phyloP scores from a whole-genome alignment of 2,888 invertebrate genomes.

The Leptodirus hochenwartii region DNA sequence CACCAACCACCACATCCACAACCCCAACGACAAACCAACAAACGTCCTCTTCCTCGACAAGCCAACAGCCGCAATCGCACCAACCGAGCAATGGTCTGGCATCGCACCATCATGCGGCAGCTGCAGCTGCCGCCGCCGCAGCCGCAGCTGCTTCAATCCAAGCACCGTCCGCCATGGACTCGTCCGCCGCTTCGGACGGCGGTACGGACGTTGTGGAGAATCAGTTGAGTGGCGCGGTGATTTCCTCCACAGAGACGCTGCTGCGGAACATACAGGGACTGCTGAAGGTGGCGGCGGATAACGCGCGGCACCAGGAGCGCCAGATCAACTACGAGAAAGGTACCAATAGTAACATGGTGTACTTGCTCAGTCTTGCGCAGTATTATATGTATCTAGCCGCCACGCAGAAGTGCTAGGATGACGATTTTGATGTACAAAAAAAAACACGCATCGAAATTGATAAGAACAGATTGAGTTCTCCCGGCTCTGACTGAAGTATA shows the following conservation, averaged over 20 bases:
- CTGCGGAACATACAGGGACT: conserved; percentile 90
- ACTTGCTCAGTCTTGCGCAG: conserved; percentile 28
- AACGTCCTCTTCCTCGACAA: too few relatives aligned
- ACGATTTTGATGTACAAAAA: background rate
- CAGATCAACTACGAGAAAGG: conserved; percentile 96
- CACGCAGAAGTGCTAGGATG: conserved; percentile 26
- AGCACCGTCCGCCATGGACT: conserved; percentile 26
- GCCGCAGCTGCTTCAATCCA: conserved; percentile 35
- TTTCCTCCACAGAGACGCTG: conserved; percentile 82
- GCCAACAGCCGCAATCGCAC: too few relatives aligned
- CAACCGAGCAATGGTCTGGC: too few relatives aligned
- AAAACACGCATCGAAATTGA: background rate
- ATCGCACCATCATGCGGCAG: too few relatives aligned
- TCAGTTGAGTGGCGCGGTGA: too few relatives aligned
- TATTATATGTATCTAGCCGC: conserved; percentile 30
- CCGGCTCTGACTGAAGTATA: too few relatives aligned
- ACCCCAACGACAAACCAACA: too few relatives aligned
- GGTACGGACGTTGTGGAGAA: too few relatives aligned
- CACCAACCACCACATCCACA: conserved; percentile 24
- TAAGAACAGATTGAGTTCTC: too few relatives aligned
- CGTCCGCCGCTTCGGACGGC: too few relatives aligned
- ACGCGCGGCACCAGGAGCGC: conserved; percentile 88
- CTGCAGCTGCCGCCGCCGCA: conserved; percentile 38
- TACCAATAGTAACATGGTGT: conserved; percentile 37
- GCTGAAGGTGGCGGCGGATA: conserved; percentile 93